These are phyloP conservation scores for Periplaneta americana DNA, from an alignment of 1,140 invertebrate genomes.

Conservation along the genomic window DNA sequence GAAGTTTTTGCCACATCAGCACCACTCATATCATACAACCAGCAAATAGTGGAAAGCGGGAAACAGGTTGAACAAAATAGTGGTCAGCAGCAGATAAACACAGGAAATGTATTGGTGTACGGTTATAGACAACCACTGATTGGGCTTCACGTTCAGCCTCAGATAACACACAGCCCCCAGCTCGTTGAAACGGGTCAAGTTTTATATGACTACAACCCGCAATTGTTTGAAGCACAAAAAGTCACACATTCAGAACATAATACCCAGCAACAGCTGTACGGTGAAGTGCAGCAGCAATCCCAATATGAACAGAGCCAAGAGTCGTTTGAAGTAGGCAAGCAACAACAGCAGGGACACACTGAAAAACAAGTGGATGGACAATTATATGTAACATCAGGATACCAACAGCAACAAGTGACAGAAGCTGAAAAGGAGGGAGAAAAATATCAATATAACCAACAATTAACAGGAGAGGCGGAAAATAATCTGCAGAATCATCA, in stretches of 20 bases:
- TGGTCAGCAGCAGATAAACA: not conserved
- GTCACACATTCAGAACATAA: not conserved
- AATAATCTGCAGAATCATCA: not conserved
- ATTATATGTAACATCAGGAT: not conserved
- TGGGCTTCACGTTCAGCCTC: not conserved
- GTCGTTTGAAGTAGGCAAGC: not conserved
- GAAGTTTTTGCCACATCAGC: not conserved
- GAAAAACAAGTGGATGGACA: constrained; percentile 12
- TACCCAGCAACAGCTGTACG: not conserved
- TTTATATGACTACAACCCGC: not conserved
- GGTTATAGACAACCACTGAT: not conserved
- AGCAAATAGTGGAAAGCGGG: not conserved
- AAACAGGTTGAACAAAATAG: not conserved
- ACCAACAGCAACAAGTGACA: not conserved
- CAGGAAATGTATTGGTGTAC: not conserved
- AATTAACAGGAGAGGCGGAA: too few species aligned
- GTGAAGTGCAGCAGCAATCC: not conserved
- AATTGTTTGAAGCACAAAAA: not conserved
- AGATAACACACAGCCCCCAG: not conserved
- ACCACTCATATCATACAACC: not conserved
- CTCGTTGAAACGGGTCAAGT: not conserved
- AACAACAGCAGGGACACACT: constrained; percentile 8
- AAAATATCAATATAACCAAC: not conserved
- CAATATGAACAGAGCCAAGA: not conserved
- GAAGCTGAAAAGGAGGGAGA: not conserved